Conservation (phyloP, 2,888 invertebrate genomes). For the Tuberolachnus salignus region DNA sequence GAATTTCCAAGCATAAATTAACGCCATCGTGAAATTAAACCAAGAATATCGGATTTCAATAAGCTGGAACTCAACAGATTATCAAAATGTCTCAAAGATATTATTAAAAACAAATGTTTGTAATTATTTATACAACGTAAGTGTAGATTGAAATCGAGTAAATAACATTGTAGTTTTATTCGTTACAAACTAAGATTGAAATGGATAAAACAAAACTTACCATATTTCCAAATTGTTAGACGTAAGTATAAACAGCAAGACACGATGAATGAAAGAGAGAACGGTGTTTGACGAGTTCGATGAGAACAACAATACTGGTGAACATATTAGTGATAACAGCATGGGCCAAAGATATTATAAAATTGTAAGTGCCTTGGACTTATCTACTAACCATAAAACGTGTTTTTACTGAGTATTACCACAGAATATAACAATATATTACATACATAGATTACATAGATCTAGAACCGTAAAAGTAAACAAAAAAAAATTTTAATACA, state of each 20-base stretch:
- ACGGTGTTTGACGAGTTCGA: background rate
- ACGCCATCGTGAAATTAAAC: too few relatives aligned
- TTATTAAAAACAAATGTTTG: background rate
- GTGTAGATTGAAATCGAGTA: background rate
- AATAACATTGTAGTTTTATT: background rate
- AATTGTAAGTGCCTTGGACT: too few relatives aligned
- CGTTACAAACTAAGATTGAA: background rate
- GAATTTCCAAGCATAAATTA: too few relatives aligned
- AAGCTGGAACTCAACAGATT: background rate
- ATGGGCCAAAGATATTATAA: slow-evolving; percentile 5
- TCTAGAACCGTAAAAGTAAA: too few relatives aligned
- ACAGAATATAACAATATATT: too few relatives aligned
- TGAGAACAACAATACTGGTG: slow-evolving; percentile 17
- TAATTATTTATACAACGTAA: background rate
- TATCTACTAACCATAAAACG: too few relatives aligned
- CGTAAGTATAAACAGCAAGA: background rate
- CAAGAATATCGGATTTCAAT: background rate
- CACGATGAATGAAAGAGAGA: background rate
- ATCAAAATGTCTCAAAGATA: background rate
- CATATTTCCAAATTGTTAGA: slow-evolving; percentile 27
- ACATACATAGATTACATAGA: too few relatives aligned
- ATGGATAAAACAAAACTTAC: slow-evolving; percentile 43
- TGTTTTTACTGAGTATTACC: too few relatives aligned
- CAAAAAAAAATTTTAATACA: too few relatives aligned
- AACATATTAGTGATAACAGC: slow-evolving; percentile 27